Conservation (phyloP, 2,888 invertebrate species). For the Osmoderma eremita region DNA sequence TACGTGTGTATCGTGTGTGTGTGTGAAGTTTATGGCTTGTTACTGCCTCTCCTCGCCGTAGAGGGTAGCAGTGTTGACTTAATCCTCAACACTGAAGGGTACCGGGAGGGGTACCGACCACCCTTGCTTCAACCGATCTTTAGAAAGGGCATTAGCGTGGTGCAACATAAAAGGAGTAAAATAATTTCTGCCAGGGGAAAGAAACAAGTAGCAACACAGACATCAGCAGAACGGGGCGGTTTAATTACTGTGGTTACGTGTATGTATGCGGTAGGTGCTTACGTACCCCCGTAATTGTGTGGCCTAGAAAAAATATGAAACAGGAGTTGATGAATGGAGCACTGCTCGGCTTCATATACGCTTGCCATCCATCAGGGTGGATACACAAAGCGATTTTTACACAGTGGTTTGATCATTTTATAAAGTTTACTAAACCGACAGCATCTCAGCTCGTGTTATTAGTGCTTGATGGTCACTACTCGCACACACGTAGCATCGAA, state of each 20-base stretch:
- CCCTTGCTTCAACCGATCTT: too few species aligned
- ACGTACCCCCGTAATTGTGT: background rate
- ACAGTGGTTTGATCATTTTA: constrained; percentile 36
- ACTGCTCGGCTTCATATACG: constrained; percentile 23
- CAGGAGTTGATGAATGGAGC: constrained; percentile 30
- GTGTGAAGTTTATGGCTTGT: too few species aligned
- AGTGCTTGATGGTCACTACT: background rate
- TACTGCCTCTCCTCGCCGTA: too few species aligned
- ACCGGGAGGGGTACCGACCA: too few species aligned
- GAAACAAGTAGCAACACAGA: too few species aligned
- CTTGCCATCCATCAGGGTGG: constrained; percentile 35
- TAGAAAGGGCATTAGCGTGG: background rate
- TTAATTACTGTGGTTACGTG: background rate
- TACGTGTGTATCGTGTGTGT: too few species aligned
- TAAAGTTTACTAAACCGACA: constrained; percentile 27
- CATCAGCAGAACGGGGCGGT: background rate
- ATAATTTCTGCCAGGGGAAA: constrained; percentile 1
- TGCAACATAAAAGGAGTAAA: constrained; percentile 13
- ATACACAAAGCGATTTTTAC: constrained; percentile 23
- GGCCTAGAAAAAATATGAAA: constrained; percentile 3
- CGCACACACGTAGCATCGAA: background rate
- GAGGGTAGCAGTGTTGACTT: too few species aligned
- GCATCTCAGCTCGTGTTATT: constrained; percentile 39
- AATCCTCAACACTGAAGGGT: too few species aligned
- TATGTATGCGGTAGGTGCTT: background rate